Evolutionary conservation across 2,797 vertebrate genomes (phyloP).

Genomic region (Catamblyrhynchus diadema): DNA sequence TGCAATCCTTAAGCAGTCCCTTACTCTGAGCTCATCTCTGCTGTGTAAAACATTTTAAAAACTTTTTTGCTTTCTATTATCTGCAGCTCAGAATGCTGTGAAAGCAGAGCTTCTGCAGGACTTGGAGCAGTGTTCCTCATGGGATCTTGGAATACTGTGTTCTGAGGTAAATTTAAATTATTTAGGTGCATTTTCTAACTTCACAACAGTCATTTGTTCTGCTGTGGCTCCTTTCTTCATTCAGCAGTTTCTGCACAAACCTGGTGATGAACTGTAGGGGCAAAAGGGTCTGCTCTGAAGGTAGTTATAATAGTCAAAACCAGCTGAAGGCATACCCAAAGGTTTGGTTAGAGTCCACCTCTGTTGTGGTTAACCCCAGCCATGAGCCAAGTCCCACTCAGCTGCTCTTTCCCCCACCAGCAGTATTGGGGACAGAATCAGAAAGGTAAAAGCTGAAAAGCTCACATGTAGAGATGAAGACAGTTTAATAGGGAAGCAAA

Average conservation of each 20-base stretch:
- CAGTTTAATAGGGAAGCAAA: background rate
- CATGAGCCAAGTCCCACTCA: too few species aligned
- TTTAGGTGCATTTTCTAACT: background rate
- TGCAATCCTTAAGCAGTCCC: background rate
- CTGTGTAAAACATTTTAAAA: background rate
- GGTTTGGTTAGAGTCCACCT: background rate
- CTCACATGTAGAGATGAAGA: rapidly evolving
- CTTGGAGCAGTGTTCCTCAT: background rate
- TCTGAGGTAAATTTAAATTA: background rate
- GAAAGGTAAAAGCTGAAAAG: background rate
- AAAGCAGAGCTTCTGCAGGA: background rate
- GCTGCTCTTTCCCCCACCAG: background rate
- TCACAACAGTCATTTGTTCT: background rate
- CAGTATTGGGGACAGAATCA: rapidly evolving
- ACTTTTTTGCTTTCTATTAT: background rate
- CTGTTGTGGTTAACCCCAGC: background rate
- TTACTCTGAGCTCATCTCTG: background rate
- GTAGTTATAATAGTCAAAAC: background rate
- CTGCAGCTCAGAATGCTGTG: background rate
- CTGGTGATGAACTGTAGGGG: rapidly evolving
- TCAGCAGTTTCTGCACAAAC: background rate
- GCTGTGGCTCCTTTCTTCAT: background rate
- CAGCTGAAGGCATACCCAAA: background rate
- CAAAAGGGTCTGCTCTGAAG: background rate
- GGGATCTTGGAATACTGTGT: background rate